These are phyloP conservation scores for Stichodactyla mertensii DNA, from an alignment of 64 coral and sea anemone genomes.

Conservation along the genomic window DNA sequence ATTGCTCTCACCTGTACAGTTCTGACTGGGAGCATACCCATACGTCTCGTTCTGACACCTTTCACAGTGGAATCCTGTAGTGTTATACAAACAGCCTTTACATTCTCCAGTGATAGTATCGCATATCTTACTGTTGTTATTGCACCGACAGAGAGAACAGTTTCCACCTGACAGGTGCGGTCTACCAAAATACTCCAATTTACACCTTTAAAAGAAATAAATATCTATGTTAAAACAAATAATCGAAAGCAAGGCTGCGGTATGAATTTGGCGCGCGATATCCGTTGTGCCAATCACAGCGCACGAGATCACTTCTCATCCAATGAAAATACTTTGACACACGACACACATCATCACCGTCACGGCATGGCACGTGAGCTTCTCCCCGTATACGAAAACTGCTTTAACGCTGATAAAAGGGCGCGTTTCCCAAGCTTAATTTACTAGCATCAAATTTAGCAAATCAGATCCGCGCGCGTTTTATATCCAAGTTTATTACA, in stretches of 20 bases:
- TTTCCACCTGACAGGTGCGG: constrained; percentile 64
- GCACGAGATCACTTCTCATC: too few relatives aligned
- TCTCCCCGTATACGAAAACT: too few relatives aligned
- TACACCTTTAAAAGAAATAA: constrained; percentile 49
- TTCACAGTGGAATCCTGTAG: constrained; percentile 91
- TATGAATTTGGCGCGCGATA: too few relatives aligned
- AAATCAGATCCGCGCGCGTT: too few relatives aligned
- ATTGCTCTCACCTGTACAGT: constrained; percentile 62
- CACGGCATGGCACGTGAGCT: too few relatives aligned
- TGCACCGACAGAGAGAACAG: constrained; percentile 90
- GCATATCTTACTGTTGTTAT: constrained; percentile 96
- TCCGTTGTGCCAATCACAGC: too few relatives aligned
- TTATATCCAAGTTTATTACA: neutral
- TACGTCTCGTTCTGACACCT: constrained; percentile 92
- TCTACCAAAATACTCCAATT: constrained; percentile 76
- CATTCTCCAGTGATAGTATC: constrained; percentile 75
- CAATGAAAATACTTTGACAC: too few relatives aligned
- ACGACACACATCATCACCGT: too few relatives aligned
- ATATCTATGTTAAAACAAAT: neutral
- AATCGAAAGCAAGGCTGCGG: too few relatives aligned
- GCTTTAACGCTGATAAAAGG: too few relatives aligned
- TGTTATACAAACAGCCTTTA: constrained; percentile 66
- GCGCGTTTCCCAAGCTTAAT: too few relatives aligned
- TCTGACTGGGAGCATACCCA: constrained; percentile 74
- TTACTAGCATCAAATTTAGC: neutral